Conservation (phyloP, 2,888 invertebrate genomes). For the Trissoscelio sp. region DNA sequence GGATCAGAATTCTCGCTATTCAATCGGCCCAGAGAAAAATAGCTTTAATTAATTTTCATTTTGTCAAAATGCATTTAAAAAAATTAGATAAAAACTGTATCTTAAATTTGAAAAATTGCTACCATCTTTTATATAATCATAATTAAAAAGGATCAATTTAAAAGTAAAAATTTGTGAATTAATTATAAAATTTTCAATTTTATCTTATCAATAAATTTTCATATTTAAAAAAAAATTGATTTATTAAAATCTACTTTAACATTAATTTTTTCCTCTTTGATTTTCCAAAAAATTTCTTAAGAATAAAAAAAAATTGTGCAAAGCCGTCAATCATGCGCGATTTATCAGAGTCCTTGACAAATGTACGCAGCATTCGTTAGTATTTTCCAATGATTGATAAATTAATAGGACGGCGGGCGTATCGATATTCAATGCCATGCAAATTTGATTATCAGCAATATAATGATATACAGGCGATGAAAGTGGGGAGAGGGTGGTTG, state of each 20-base stretch:
- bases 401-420: conserved; percentile 73
- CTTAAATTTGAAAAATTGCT: too few relatives aligned
- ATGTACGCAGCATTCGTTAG: conserved; percentile 52
- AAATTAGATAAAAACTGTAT: too few relatives aligned
- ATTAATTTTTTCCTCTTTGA: too few relatives aligned
- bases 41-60: conserved; percentile 1
- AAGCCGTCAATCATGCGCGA: conserved; percentile 38
- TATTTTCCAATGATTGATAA: conserved; percentile 76
- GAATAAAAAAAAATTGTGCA: conserved; percentile 15
- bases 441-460: conserved; percentile 80
- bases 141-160: too few relatives aligned
- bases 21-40: neutral
- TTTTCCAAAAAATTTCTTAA: conserved; percentile 6
- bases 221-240: too few relatives aligned
- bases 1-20: conserved; percentile 43
- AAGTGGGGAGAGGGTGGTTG: conserved; percentile 59
- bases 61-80: too few relatives aligned
- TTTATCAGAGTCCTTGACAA: conserved; percentile 26
- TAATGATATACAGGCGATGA: conserved; percentile 78
- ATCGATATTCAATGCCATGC: conserved; percentile 80
- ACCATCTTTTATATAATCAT: too few relatives aligned
- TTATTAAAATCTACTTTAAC: too few relatives aligned
- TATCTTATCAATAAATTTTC: too few relatives aligned
- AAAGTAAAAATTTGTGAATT: too few relatives aligned
- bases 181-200: too few relatives aligned